These are phyloP conservation scores for Ibidorhyncha struthersii DNA, from an alignment of 2,113 vertebrate species.

Conservation along the genomic window DNA sequence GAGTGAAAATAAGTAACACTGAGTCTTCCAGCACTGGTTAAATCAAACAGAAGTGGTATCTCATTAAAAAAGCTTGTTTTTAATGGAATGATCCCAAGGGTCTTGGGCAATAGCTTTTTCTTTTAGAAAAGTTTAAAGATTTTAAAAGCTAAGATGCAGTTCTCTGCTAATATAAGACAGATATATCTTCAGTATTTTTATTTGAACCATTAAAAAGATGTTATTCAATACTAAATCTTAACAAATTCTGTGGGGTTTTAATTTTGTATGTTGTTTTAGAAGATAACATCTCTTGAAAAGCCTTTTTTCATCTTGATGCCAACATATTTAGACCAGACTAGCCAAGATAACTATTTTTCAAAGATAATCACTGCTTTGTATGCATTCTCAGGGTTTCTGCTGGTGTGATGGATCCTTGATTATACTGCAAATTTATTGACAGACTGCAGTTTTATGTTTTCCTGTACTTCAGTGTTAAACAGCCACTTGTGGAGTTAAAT, in stretches of 20 bases:
- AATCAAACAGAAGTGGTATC: not conserved
- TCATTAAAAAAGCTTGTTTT: not conserved
- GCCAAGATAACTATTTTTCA: not conserved
- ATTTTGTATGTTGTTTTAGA: not conserved
- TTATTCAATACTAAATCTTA: not conserved
- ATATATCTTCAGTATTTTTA: not conserved
- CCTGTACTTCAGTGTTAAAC: not conserved
- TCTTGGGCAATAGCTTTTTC: not conserved
- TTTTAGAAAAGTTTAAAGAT: not conserved
- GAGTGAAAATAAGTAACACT: not conserved
- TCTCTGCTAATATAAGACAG: not conserved
- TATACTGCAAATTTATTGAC: not conserved
- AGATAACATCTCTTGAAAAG: constrained; percentile 11
- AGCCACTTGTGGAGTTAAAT: not conserved
- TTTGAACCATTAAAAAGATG: not conserved
- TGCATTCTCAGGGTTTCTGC: not conserved
- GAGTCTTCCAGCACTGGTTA: not conserved
- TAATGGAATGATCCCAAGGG: not conserved
- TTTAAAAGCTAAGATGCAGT: not conserved
- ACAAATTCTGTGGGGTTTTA: not conserved
- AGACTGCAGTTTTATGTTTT: not conserved
- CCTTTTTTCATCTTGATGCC: constrained; percentile 1
- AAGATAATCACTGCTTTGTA: not conserved
- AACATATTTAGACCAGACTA: constrained; percentile 22
- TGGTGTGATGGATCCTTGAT: not conserved